These are phyloP conservation scores for Drosophila triauraria DNA, from an alignment of 1,140 invertebrate genomes.

Conservation along the genomic window DNA sequence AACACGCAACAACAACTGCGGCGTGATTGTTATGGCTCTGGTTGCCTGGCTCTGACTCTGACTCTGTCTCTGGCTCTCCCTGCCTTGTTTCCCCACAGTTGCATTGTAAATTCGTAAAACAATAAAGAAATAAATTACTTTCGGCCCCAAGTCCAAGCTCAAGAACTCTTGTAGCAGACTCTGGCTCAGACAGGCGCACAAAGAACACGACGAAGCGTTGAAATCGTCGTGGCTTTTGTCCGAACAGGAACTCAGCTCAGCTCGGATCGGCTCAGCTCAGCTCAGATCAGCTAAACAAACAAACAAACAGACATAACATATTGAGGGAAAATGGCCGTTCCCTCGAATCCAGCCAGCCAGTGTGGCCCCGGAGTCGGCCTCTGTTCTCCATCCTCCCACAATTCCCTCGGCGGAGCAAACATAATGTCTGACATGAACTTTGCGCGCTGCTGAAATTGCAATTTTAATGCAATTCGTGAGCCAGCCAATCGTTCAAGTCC, in stretches of 20 bases:
- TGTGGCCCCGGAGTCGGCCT: constrained; percentile 55
- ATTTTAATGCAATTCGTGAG: constrained; percentile 85
- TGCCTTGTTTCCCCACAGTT: constrained; percentile 75
- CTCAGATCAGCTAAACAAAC: constrained; percentile 4
- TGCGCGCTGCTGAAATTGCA: constrained; percentile 84
- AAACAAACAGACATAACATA: constrained; percentile 39
- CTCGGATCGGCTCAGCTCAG: background rate
- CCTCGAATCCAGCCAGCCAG: constrained; percentile 72
- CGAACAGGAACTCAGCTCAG: constrained; percentile 43
- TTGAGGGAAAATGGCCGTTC: constrained; percentile 67
- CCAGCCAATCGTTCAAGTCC: constrained; percentile 79
- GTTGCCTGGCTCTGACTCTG: constrained; percentile 30
- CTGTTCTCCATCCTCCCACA: constrained; percentile 66
- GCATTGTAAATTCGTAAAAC: constrained; percentile 85
- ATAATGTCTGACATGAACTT: constrained; percentile 84
- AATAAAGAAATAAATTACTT: constrained; percentile 85
- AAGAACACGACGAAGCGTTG: constrained; percentile 83
- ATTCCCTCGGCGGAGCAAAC: constrained; percentile 56
- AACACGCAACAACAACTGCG: constrained; percentile 80
- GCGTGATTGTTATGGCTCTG: constrained; percentile 82
- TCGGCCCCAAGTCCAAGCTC: constrained; percentile 77
- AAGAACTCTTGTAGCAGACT: constrained; percentile 68
- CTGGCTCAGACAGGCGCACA: constrained; percentile 43
- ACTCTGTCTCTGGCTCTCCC: constrained; percentile 36
- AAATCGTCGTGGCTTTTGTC: constrained; percentile 83